Base-by-base conservation (phyloP, 2,113 vertebrate species). In the Sigmodon hispidus region DNA sequence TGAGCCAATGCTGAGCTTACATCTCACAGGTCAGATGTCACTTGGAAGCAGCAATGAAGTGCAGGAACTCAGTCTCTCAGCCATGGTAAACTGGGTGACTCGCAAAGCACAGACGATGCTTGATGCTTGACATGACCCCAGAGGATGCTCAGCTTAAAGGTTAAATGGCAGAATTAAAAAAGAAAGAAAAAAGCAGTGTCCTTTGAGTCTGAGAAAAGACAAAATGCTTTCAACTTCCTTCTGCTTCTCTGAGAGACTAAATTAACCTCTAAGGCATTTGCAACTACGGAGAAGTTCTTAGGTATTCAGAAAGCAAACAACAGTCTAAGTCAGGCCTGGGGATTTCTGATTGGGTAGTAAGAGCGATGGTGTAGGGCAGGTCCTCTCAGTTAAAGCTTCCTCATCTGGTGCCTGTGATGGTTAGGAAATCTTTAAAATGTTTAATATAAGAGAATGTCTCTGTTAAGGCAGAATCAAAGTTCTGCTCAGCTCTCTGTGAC, bases 191-290 rank as follows among this genome's bases (percentile, higher is more conserved):
- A 52, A 26, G 2, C 16, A 31, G 31, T 21, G 1, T 83, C 40
- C 34, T 89, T 52, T 90, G 59, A 81, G 7, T 57, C 15, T 91
- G 65, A 90, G 93, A 84, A 94, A 85, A 8, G 50, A 70, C 22
- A 86, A 89, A 89, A 94, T 76, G 7, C 31, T 87, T 87, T 11
- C 59, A 70, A 50, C 89, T 93, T 72, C 59, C 87, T 76, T 93
- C n/a, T 94, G 0, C 45, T 12, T 96, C 92, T 94, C 70, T 52
- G 31, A 40, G 72, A 81, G 91, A 85, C 80, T 76, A 87, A 95
- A 80, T 67, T 63, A 90, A 72, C 69, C 87, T 94, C 3, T 79
- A 86, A 55, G 2, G 89, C 50, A 24, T 88, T 84, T 89, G 15
- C 17, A 94, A 45, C 61, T 65, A 31, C 29, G 97, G 88, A 95